These are phyloP conservation scores for Tiliacea aurago DNA, from an alignment of 2,888 invertebrate species.

Conservation along the genomic window DNA sequence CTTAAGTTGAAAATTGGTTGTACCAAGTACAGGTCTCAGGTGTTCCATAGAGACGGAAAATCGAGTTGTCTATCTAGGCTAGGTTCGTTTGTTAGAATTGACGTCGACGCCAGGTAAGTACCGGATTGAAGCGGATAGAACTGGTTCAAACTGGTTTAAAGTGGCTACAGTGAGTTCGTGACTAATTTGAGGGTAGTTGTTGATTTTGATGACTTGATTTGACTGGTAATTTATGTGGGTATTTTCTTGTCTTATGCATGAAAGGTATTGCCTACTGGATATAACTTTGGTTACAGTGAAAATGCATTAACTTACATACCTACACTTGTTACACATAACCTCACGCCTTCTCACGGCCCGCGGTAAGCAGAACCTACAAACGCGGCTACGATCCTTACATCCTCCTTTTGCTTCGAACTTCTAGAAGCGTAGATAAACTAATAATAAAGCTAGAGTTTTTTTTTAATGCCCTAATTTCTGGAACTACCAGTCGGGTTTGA, in stretches of 20 bases:
- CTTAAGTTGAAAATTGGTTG: conserved; percentile 36
- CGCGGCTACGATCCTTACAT: too few relatives aligned
- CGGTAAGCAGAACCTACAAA: too few relatives aligned
- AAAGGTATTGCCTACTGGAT: not conserved
- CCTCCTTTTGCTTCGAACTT: too few relatives aligned
- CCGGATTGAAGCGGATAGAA: conserved; percentile 49
- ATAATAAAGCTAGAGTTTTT: too few relatives aligned
- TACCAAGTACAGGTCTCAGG: conserved; percentile 28
- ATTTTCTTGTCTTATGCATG: not conserved
- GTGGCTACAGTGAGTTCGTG: conserved; percentile 51
- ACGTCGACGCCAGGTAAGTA: conserved; percentile 57
- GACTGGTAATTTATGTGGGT: conserved; percentile 37
- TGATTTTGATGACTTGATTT: conserved; percentile 43
- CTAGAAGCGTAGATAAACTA: too few relatives aligned
- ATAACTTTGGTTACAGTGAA: not conserved
- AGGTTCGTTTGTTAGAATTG: conserved; percentile 60
- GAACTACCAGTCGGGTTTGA: too few relatives aligned
- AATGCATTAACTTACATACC: not conserved
- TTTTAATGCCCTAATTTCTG: too few relatives aligned
- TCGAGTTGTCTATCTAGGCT: conserved; percentile 62
- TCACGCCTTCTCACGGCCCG: too few relatives aligned
- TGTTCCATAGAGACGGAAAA: conserved; percentile 47
- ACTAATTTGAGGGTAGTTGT: conserved; percentile 48
- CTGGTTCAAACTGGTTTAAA: conserved; percentile 56
- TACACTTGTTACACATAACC: too few relatives aligned